Evolutionary conservation across 2,797 vertebrate genomes (phyloP).

Genomic region (Phyllotis vaccarum): DNA sequence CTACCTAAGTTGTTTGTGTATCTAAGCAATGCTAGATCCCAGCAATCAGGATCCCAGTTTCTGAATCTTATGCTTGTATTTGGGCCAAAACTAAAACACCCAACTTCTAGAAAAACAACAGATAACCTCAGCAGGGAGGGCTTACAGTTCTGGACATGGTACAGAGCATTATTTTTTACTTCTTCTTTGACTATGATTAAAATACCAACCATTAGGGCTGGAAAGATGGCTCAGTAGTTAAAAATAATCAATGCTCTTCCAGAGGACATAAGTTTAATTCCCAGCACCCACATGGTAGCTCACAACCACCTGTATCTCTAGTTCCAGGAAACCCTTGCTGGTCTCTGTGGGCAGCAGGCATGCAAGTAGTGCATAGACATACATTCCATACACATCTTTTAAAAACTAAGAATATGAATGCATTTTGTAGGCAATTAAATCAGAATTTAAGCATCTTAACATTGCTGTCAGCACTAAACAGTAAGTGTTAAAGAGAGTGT

Average conservation of each 20-base stretch:
- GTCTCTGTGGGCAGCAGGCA: neutral
- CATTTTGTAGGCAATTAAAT: neutral
- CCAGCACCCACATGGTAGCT: neutral
- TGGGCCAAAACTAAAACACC: slow-evolving; percentile 18
- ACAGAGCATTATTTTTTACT: neutral
- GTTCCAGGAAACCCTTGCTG: neutral
- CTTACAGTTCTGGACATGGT: neutral
- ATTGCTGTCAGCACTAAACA: slow-evolving; percentile 29
- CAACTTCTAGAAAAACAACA: neutral
- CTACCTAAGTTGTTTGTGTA: neutral
- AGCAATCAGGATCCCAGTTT: neutral
- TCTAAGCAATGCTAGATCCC: neutral
- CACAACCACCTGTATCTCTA: neutral
- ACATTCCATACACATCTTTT: neutral
- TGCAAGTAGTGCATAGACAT: neutral
- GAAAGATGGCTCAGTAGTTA: neutral
- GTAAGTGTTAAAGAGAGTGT: neutral
- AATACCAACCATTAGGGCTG: neutral
- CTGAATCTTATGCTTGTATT: neutral
- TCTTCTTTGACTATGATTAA: slow-evolving; percentile 22
- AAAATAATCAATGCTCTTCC: neutral
- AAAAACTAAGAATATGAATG: neutral
- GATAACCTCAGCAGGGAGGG: neutral
- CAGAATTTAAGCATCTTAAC: neutral
- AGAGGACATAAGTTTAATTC: neutral